These are phyloP conservation scores for Pseudoatta argentina DNA, from an alignment of 1,140 invertebrate species.

Conservation along the genomic window DNA sequence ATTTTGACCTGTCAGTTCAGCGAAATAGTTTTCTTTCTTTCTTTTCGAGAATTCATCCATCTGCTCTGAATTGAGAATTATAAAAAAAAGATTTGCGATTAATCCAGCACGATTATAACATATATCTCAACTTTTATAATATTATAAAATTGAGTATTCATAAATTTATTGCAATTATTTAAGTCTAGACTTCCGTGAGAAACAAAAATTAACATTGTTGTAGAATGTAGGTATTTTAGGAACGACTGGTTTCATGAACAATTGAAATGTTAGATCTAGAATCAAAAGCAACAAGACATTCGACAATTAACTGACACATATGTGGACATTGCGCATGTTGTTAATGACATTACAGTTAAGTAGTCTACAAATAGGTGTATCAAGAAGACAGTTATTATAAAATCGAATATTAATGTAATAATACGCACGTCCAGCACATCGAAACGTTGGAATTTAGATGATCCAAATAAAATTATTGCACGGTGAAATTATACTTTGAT, in stretches of 20 bases:
- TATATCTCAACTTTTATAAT: neutral
- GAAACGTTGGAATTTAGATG: neutral
- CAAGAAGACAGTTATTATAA: neutral
- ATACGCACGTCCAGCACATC: neutral
- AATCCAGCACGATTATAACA: neutral
- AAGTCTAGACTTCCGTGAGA: neutral
- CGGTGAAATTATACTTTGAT: conserved; percentile 48
- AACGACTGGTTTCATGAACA: neutral
- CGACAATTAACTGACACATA: conserved; percentile 1
- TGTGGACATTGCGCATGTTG: neutral
- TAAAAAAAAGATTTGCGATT: neutral
- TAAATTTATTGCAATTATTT: neutral
- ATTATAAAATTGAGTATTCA: no score
- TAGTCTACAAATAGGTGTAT: conserved; percentile 14
- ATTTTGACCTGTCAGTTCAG: conserved; percentile 40
- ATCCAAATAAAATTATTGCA: conserved; percentile 45
- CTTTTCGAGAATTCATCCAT: neutral
- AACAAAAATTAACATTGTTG: neutral
- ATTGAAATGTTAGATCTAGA: neutral
- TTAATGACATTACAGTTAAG: neutral
- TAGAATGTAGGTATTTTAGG: neutral
- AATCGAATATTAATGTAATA: conserved; percentile 14
- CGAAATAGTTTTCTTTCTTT: conserved; percentile 1
- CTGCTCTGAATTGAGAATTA: neutral
- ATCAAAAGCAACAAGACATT: neutral